Evolutionary conservation across 1,140 invertebrate species (phyloP), one percentile per base, ranked within the genome.

Genomic region (Lutraria rhynchaena): DNA sequence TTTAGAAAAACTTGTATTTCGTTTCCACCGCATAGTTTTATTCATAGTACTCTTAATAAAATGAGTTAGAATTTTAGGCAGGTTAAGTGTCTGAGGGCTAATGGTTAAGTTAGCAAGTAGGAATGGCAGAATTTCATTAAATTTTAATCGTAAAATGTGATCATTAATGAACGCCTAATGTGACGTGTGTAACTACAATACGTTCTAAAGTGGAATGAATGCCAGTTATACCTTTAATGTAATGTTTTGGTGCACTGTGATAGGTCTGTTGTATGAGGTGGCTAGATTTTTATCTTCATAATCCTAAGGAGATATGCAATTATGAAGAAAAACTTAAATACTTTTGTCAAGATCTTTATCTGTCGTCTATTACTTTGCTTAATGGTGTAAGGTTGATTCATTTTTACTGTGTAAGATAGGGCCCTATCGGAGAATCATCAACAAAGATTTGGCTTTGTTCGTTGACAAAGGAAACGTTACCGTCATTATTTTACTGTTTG

Each of bases 401-500:
- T 22, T 63, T 13, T 63, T 37, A n/a, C n/a, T 41, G 9, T 22
- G 24, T 37, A 41, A 33, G 33, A 33, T 19, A 11, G 27, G 49
- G 27, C n/a, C n/a, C 69, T 51, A 71, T 55, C 53, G 19, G 22
- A 71, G 29, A 11, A 17, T 31, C 49, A 33, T 22, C 3, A 51
- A 41, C 11, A 41, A 70, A 70, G 31, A 15, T 51, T 51, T 71
- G 33, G 29, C 51, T 71, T 71, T 71, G 69, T 71, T 22, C 49
- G 15, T 31, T 11, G 22, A 71, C 69, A 71, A 71, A 69, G 22
- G 65, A 51, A 37, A 44, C 46, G 41, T 53, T 69, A 49, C 51
- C 37, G 44, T 33, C 69, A 71, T 71, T 71, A 71, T 71, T 71
- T 71, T 71, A 55, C 49, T 37, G 51, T 55, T n/a, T 55, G 7